These are phyloP conservation scores for Sycophila texana DNA, from an alignment of 2,888 invertebrate genomes.

Conservation along the genomic window DNA sequence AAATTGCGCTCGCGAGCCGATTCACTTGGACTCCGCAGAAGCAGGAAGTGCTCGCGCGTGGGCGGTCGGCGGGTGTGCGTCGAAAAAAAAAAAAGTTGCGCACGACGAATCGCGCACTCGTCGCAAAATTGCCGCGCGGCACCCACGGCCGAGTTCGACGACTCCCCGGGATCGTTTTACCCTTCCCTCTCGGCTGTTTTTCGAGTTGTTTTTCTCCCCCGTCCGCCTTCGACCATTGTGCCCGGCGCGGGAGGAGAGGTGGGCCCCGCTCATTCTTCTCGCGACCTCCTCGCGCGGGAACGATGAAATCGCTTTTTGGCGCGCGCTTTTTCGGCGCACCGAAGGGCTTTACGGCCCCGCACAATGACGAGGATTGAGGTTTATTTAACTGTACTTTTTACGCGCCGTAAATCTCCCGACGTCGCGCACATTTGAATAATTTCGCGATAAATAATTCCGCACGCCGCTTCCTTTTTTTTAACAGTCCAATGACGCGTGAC, in stretches of 20 bases:
- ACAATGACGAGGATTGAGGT: constrained; percentile 50
- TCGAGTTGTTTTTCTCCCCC: neutral
- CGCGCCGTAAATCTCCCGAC: constrained; percentile 49
- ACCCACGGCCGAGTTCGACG: constrained; percentile 12
- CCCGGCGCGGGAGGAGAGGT: neutral
- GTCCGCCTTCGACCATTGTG: neutral
- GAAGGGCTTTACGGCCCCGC: constrained; percentile 34
- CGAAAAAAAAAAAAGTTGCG: too few relatives aligned
- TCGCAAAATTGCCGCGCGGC: too few relatives aligned
- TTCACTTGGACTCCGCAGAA: neutral
- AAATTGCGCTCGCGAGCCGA: neutral
- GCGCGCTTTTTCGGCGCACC: constrained; percentile 39
- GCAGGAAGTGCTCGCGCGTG: neutral
- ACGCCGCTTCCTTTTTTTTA: neutral
- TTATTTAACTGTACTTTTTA: constrained; percentile 55
- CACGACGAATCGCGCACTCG: too few relatives aligned
- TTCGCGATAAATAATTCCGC: constrained; percentile 43
- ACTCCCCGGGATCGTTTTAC: neutral
- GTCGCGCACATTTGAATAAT: constrained; percentile 48
- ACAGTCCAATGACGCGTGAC: constrained; percentile 18
- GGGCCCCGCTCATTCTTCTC: constrained; percentile 23
- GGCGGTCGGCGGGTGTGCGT: too few relatives aligned
- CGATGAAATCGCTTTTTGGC: constrained; percentile 47
- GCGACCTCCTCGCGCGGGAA: constrained; percentile 10
- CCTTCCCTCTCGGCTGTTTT: too few relatives aligned